phyloP scores from a whole-genome alignment of 2,888 invertebrate genomes.

The Clusia tigrina region DNA sequence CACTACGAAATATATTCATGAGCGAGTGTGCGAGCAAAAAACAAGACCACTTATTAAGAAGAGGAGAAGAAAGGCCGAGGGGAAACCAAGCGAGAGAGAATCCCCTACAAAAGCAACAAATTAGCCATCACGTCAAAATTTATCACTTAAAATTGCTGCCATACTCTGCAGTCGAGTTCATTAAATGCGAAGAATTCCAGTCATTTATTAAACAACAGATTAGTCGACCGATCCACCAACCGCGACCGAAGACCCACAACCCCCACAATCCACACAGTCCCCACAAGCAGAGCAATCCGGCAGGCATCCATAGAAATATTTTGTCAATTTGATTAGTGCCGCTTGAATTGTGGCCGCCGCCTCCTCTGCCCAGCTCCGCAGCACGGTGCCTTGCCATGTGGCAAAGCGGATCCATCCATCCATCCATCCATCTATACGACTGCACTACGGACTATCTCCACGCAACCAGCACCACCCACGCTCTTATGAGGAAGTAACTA shows the following conservation, averaged over 20 bases:
- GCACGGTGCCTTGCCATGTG: not conserved
- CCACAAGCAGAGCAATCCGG: not conserved
- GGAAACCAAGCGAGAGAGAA: too few relatives aligned
- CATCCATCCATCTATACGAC: not conserved
- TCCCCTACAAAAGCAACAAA: constrained; percentile 3
- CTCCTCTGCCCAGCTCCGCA: not conserved
- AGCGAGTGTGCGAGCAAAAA: not conserved
- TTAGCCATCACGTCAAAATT: constrained; percentile 6
- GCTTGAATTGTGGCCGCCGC: not conserved
- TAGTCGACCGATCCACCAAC: not conserved
- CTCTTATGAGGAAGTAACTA: constrained; percentile 23
- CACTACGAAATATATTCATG: not conserved
- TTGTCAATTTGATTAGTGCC: constrained; percentile 1
- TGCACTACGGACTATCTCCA: not conserved
- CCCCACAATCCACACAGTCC: not conserved
- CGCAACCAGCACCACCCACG: constrained; percentile 1
- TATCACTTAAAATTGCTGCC: constrained; percentile 1
- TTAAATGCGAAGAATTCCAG: not conserved
- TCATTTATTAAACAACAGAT: constrained; percentile 7
- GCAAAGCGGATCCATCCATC: not conserved
- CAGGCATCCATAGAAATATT: constrained; percentile 3
- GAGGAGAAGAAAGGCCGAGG: too few relatives aligned
- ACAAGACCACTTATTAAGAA: not conserved
- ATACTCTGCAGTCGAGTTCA: not conserved
- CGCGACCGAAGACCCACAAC: not conserved